phyloP scores from a whole-genome alignment of 2,888 invertebrate species.

The Orthonychiurus folsomi region DNA sequence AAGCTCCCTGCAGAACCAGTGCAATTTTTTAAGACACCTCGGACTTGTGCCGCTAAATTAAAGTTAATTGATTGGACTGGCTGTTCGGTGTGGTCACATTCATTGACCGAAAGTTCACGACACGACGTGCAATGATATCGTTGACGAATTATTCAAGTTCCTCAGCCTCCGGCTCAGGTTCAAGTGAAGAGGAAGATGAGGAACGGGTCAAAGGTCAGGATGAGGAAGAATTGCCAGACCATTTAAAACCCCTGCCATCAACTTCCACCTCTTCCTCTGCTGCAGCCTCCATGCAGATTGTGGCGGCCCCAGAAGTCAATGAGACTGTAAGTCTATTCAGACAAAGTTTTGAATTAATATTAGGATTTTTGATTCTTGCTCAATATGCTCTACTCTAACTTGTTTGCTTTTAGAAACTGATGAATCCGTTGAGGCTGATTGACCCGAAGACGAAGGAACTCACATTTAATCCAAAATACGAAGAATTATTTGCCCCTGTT shows the following conservation, averaged over 20 bases:
- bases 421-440: constrained; percentile 61
- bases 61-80: no score
- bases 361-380: background rate
- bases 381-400: background rate
- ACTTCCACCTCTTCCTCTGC: constrained; percentile 50
- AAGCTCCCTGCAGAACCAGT: no score
- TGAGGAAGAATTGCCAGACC: constrained; percentile 40
- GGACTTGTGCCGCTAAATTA: no score
- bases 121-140: constrained; percentile 2
- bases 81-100: no score
- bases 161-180: background rate
- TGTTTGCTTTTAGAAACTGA: constrained; percentile 60
- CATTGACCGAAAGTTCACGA: no score
- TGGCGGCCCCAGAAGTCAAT: constrained; percentile 73
- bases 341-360: background rate
- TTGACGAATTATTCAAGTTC: background rate
- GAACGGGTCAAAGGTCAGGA: background rate
- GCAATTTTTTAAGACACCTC: no score
- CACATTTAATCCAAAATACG: constrained; percentile 82
- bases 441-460: constrained; percentile 75
- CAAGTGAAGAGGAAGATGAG: background rate
- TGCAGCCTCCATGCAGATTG: constrained; percentile 58
- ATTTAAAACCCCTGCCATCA: constrained; percentile 52
- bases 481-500: constrained; percentile 85
- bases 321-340: constrained; percentile 56